A percentile compares a stretch with the other conserved stretches of the same genome.
phyloP scores from a whole-genome alignment of 2,797 vertebrate species.

The Lagodon rhomboides region DNA sequence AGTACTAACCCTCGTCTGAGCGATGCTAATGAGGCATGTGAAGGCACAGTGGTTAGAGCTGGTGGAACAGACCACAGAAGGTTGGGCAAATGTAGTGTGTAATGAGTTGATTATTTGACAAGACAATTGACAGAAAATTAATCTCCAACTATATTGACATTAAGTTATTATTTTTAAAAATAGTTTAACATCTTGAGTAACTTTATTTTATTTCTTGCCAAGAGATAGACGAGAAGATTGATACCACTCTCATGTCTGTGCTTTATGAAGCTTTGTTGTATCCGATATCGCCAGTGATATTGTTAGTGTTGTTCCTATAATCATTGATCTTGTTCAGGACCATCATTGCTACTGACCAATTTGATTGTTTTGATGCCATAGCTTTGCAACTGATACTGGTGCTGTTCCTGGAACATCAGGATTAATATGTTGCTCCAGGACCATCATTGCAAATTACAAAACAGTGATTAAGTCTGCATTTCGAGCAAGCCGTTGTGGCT shows the following conservation, averaged over 20 bases:
- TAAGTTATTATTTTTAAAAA: background rate
- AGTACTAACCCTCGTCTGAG: background rate
- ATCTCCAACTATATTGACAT: background rate
- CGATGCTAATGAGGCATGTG: background rate
- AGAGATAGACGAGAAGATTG: background rate
- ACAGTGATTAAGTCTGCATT: no score
- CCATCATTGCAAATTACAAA: no score
- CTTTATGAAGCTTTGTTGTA: background rate
- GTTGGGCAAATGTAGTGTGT: background rate
- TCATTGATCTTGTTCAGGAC: no score
- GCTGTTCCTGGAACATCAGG: no score
- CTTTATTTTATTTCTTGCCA: background rate
- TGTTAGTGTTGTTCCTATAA: no score
- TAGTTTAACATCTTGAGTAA: background rate
- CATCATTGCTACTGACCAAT: no score
- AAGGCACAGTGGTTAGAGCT: background rate
- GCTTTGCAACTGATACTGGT: no score
- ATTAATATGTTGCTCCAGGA: no score
- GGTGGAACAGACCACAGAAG: background rate
- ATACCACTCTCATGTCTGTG: background rate
- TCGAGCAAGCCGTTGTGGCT: no score
- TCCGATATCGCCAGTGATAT: no score
- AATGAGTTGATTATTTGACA: background rate
- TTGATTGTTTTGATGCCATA: no score
- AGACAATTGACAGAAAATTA: background rate